Evolutionary conservation across 92 coral and sea anemone species (phyloP), one percentile per base, ranked within the genome.

Genomic region (Paramuricea clavata): DNA sequence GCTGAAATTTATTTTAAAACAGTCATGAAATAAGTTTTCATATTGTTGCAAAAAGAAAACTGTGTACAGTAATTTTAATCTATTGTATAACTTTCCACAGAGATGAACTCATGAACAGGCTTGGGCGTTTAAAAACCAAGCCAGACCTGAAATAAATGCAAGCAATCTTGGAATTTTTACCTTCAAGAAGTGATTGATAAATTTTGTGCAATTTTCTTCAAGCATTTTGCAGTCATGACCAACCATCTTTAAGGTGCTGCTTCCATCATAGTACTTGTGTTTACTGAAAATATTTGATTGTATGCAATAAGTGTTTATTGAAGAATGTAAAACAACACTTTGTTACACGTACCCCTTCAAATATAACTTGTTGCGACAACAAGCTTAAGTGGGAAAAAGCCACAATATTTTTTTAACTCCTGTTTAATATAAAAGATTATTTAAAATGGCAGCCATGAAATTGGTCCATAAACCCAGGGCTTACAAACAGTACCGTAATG

Each of bases 191-290:
- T 67, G 43, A 67, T 30, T 19, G 49, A 82, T 19, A 33, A 82
- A 23, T 44, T 62, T 82, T 35, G 13, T 61, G 86, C 54, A 64
- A 23, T 82, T 82, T 32, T 41, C 49, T 41, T 82, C 86, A 25
- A 82, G 17, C 57, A 82, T 16, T 52, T 82, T 82, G 81, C 86
- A 82, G 81, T 82, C 86, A 82, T 82, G 47, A 32, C 79, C 86
- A 32, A 73, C 69, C 86, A 82, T 82, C 52, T 82, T 82, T n/a
- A 61, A 67, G 64, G 87, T 82, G 49, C 57, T 41, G 70, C 87
- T 82, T 23, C 87, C 87, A 82, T 82, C 87, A 43, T 82, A 82
- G 67, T 68, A 82, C 81, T 68, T 82, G 64, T 82, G 47, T 44
- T 82, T 82, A 36, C 87, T 82, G 78, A 64, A 81, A 64, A 49